These are phyloP conservation scores for Natator depressus DNA, from an alignment of 2,113 vertebrate species.

Conservation along the genomic window DNA sequence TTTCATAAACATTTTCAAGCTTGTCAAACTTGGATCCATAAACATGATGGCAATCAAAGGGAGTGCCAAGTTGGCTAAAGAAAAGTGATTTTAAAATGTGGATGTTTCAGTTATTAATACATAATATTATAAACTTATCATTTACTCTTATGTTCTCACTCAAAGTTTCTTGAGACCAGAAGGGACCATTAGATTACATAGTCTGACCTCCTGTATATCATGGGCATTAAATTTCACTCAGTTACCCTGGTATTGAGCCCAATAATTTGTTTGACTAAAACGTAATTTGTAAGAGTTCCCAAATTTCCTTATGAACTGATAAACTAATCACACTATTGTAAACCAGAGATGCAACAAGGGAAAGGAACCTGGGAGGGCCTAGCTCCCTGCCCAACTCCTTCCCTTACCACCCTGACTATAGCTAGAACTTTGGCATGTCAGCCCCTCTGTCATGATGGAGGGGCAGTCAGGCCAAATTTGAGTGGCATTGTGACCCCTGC, in stretches of 20 bases:
- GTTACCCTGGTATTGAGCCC: no score
- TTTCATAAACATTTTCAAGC: neutral
- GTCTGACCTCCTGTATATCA: no score
- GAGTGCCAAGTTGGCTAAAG: neutral
- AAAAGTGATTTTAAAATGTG: neutral
- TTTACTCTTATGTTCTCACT: neutral
- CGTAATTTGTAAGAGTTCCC: no score
- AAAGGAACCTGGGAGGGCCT: no score
- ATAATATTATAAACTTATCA: neutral
- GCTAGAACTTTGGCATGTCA: neutral
- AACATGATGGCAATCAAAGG: slow-evolving; percentile 3
- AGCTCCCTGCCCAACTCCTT: no score
- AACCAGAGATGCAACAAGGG: no score
- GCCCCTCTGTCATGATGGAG: neutral
- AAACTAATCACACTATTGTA: no score
- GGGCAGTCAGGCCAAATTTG: neutral
- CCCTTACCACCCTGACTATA: neutral
- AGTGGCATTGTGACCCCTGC: neutral
- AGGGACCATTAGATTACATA: no score
- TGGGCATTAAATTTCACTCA: no score
- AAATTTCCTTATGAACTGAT: no score
- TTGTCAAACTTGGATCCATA: neutral
- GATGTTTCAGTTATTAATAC: neutral
- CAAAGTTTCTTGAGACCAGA: no score
- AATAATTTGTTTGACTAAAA: no score